Evolutionary conservation across 2,113 vertebrate species (phyloP), one percentile per base, ranked within the genome.

Genomic region (Henicopernis longicauda): DNA sequence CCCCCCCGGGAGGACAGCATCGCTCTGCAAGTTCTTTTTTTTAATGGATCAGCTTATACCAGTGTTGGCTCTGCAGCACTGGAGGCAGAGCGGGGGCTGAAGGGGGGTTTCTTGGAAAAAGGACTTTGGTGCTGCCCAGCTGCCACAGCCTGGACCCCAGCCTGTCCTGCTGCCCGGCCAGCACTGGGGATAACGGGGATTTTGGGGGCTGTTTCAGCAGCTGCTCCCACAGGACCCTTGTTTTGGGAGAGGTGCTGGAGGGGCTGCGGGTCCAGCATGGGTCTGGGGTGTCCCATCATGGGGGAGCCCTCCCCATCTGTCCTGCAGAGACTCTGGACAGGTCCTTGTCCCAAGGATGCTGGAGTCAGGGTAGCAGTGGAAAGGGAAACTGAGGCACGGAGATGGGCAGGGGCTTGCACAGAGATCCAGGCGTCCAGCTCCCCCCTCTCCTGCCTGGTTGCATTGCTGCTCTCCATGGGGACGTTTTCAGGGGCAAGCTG

Each of bases 331-430:
- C 13, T n/a, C 32, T 3, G 82, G 21, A 11, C 0, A 3, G 66
- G 12, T 66, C 36, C 27, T 58, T 31, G 32, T n/a, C 61, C 76
- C 49, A 8, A 11, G 76, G 86, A 72, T 45, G 89, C 26, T 89
- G 86, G 47, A 34, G 34, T 9, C 38, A 20, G 66, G 29, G 14
- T 1, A 58, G 42, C 16, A 3, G 11, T 7, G 31, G 36, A 4
- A 88, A 72, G 89, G 86, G 96, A 96, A 94, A 95, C 89, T 89
- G 95, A 95, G 93, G 93, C 92, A 89, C 26, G 8, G 76, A 79
- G 65, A 6, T 16, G 44, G 16, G 10, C 42, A 61, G 42, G 40
- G n/a, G 14, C 16, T 61, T 6, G 45, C 13, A 3, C 6, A 29
- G 54, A 32, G 45, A 23, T 2, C 13, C 9, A 4, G 21, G 42